A percentile compares a stretch with the other conserved stretches of the same genome.
Conservation (phyloP, 2,888 invertebrate species). For the Perithous albicinctus region DNA sequence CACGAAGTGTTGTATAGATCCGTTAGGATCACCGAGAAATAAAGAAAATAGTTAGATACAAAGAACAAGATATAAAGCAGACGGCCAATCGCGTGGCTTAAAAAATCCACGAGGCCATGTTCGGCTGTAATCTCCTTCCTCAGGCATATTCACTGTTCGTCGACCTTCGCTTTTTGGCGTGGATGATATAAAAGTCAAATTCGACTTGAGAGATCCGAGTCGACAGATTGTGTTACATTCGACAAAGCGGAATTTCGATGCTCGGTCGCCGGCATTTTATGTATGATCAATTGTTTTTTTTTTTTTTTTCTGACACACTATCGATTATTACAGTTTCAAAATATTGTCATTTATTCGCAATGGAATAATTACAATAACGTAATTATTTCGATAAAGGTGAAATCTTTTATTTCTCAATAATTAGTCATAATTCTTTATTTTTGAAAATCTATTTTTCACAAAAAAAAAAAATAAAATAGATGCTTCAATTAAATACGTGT, state of each 20-base stretch:
- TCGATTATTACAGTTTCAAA: no score
- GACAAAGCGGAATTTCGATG: background rate
- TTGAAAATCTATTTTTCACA: no score
- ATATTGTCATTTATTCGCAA: no score
- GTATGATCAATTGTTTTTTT: background rate
- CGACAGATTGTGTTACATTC: background rate
- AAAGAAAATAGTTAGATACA: background rate
- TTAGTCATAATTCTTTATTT: no score
- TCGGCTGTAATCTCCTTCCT: background rate
- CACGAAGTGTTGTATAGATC: background rate
- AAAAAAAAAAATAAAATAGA: no score
- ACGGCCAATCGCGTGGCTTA: background rate
- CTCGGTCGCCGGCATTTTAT: background rate
- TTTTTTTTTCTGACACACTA: no score
- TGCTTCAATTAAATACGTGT: no score
- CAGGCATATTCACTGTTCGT: background rate
- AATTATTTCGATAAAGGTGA: no score
- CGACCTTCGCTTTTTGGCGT: conserved; percentile 2
- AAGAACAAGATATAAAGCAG: background rate
- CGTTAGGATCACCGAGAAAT: background rate
- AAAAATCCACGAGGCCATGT: background rate
- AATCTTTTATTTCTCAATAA: no score
- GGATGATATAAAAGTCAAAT: conserved; percentile 7
- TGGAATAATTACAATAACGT: no score
- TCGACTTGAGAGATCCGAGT: background rate